These are phyloP conservation scores for Danio albolineatus DNA, from an alignment of 2,797 vertebrate species.

Conservation along the genomic window DNA sequence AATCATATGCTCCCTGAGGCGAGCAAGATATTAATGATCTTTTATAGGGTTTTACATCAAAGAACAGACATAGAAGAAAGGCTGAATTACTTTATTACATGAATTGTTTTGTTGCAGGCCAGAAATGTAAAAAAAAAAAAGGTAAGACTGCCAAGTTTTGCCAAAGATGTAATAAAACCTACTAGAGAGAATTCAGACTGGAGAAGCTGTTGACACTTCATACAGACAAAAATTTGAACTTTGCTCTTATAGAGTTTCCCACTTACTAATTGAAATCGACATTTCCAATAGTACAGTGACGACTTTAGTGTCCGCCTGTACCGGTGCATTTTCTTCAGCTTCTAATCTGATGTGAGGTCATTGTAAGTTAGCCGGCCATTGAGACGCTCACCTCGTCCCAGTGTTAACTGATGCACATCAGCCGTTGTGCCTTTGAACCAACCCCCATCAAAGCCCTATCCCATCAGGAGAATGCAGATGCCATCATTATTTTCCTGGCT, in stretches of 20 bases:
- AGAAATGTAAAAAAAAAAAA: constrained; percentile 6
- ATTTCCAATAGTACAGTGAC: neutral
- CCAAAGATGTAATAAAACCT: neutral
- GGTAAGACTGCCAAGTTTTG: neutral
- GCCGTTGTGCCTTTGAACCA: constrained; percentile 79
- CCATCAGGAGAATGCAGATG: constrained; percentile 75
- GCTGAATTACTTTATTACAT: neutral
- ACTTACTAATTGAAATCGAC: neutral
- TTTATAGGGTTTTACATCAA: constrained; percentile 73
- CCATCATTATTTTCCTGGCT: constrained; percentile 70
- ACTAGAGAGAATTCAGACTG: constrained; percentile 7
- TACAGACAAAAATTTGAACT: neutral
- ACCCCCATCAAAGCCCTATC: constrained; percentile 70
- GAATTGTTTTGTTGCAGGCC: constrained; percentile 25
- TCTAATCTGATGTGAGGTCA: constrained; percentile 73
- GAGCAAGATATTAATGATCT: constrained; percentile 70
- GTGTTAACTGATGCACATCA: constrained; percentile 79
- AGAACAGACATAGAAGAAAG: constrained; percentile 39
- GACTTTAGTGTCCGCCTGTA: neutral
- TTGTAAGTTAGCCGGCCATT: constrained; percentile 64
- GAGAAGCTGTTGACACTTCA: neutral
- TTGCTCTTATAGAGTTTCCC: neutral
- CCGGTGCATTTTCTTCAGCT: constrained; percentile 43
- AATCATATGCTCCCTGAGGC: constrained; percentile 69
- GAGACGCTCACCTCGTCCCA: constrained; percentile 47